Base-by-base conservation (phyloP, 2,888 invertebrate genomes). In the Limenitis camilla region DNA sequence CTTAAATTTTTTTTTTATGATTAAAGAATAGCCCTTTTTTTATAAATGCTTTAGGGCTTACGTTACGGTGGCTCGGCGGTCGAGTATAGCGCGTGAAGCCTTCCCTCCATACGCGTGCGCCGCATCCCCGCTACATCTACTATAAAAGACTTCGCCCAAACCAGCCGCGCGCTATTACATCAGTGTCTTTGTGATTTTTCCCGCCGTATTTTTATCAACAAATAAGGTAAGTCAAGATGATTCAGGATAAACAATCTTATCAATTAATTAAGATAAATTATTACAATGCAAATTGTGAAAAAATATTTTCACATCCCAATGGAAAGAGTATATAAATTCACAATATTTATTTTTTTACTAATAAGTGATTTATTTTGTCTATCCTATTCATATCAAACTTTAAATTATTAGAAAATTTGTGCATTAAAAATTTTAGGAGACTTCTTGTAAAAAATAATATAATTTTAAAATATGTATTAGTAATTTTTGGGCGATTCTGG, bases 151-250 rank as follows among this genome's bases (percentile, higher is more conserved):
- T 64, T 72, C 72, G 78, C 65, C 75, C 70, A 77, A 82, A 79
- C 82, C 77, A 71, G 84, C 82, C 77, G 79, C 85, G 85, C 82
- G 85, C 83, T 86, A 87, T 86, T 85, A 86, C 86, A 77, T 82
- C 81, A 82, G 86, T 86, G 85, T 62, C 78, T 79, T 79, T 84
- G 86, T 86, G 82, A 78, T 84, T 84, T 83, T 84, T 81, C 81
- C 81, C 77, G 78, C 77, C 78, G 81, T 76, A 78, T 78, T 78
- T 75, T 79, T 79, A 70, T 67, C 75, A 71, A 69, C 74, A 55
- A 62, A 71, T 71, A 83, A 83, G 86, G 86, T 87, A 78, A 87
- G 86, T 79, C 74, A 75, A 74, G 73, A 76, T 74, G 72, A 69
- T 64, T 63, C 67, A 70, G 74, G 70, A 59, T 54, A 10, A 49